Evolutionary conservation across 2,888 invertebrate species (phyloP).

Genomic region (Ellobium chinense): DNA sequence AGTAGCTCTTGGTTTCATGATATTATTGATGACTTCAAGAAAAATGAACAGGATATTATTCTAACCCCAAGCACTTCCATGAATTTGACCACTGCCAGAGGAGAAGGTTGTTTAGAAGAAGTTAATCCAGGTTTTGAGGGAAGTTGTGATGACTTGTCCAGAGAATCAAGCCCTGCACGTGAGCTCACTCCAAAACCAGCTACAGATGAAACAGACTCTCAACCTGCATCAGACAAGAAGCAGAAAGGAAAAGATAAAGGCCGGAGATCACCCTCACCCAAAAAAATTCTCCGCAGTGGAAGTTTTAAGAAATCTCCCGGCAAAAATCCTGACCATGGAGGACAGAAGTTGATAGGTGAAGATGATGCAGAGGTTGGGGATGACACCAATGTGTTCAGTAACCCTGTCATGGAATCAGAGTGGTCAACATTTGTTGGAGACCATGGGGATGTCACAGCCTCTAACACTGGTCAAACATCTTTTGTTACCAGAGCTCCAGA

Average conservation of each 20-base stretch:
- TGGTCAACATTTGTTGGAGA: slow-evolving; percentile 64
- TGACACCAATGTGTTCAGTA: slow-evolving; percentile 61
- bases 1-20: slow-evolving; percentile 36
- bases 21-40: slow-evolving; percentile 25
- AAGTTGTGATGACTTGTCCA: slow-evolving; percentile 17
- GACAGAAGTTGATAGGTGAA: slow-evolving; percentile 20
- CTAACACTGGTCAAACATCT: background rate
- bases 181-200: background rate
- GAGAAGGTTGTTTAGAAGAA: slow-evolving; percentile 38
- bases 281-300: slow-evolving; percentile 41
- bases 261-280: slow-evolving; percentile 44
- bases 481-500: slow-evolving; percentile 11
- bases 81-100: background rate
- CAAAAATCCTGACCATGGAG: slow-evolving; percentile 28
- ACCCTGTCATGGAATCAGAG: slow-evolving; percentile 58
- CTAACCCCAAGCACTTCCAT: slow-evolving; percentile 28
- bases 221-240: background rate
- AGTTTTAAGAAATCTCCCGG: slow-evolving; percentile 38
- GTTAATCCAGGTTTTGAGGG: slow-evolving; percentile 49
- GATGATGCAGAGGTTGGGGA: slow-evolving; percentile 43
- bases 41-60: slow-evolving; percentile 15
- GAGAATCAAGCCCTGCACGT: background rate
- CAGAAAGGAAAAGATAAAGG: slow-evolving; percentile 3
- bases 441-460: background rate
- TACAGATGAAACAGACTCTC: background rate